A percentile compares a stretch with the other conserved stretches of the same genome.
Evolutionary conservation across 2,113 vertebrate species (phyloP).

Genomic region (Excalfactoria chinensis): DNA sequence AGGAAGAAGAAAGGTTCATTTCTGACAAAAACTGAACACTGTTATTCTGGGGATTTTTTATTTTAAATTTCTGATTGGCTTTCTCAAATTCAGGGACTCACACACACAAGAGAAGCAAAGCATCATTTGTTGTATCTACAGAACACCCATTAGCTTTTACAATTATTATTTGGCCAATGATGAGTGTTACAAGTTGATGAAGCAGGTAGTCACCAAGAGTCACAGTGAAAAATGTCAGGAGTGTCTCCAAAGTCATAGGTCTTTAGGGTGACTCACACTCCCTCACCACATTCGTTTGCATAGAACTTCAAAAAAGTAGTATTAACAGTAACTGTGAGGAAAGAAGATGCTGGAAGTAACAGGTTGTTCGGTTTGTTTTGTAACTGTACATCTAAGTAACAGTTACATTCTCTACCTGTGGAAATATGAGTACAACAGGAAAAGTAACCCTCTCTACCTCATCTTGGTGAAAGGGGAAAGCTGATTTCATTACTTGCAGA

Average conservation of each 20-base stretch:
- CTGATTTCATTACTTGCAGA: not conserved
- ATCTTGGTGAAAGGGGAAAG: not conserved
- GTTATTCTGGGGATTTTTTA: fast-evolving
- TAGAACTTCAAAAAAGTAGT: not conserved
- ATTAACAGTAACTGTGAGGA: not conserved
- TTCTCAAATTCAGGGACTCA: not conserved
- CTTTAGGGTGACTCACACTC: not conserved
- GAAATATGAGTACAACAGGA: not conserved
- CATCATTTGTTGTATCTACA: not conserved
- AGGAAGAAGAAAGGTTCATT: not conserved
- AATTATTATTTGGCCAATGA: not conserved
- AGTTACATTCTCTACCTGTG: not conserved
- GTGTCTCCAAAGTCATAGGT: not conserved
- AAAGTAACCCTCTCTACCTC: not conserved
- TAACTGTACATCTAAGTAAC: not conserved
- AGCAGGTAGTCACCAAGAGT: not conserved
- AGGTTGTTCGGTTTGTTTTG: not conserved
- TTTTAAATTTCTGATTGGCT: not conserved
- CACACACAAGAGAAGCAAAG: not conserved
- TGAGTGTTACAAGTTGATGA: not conserved
- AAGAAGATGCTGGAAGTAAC: not conserved
- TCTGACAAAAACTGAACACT: not conserved
- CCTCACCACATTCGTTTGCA: not conserved
- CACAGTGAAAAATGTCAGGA: not conserved
- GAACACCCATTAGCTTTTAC: not conserved